These are phyloP conservation scores for Plebejus anna DNA, from an alignment of 2,888 invertebrate species.

Conservation along the genomic window DNA sequence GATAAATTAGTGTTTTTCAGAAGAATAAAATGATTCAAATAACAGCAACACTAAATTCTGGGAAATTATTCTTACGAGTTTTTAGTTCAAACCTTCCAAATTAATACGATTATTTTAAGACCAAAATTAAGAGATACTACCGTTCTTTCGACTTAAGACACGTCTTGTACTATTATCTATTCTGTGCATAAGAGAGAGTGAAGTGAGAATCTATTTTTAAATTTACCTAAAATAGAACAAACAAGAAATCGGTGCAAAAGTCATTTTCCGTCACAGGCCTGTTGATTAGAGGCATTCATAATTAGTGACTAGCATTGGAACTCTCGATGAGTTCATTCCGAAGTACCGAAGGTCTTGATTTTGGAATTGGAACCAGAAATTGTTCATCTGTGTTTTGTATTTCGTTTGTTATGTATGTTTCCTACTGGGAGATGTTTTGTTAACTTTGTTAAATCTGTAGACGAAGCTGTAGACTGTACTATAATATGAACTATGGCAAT, in stretches of 20 bases:
- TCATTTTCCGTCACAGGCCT: neutral
- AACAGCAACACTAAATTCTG: neutral
- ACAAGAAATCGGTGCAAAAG: neutral
- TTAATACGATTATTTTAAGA: too few relatives aligned
- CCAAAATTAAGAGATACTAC: too few relatives aligned
- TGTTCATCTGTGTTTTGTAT: neutral
- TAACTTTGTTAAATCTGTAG: too few relatives aligned
- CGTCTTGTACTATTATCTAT: too few relatives aligned
- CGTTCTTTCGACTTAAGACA: too few relatives aligned
- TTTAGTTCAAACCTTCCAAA: too few relatives aligned
- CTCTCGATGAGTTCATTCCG: neutral
- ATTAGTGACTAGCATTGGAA: neutral
- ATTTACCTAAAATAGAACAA: neutral
- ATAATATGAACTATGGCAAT: neutral
- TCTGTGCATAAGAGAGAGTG: too few relatives aligned
- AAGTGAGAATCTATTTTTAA: neutral
- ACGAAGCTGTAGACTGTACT: too few relatives aligned
- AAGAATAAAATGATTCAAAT: neutral
- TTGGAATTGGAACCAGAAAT: neutral
- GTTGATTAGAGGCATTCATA: slow-evolving; percentile 14
- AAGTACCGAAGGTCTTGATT: neutral
- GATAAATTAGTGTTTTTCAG: neutral
- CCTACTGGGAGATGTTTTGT: neutral
- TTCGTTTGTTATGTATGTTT: neutral
- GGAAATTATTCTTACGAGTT: neutral